These are phyloP conservation scores for Pseudonaja textilis DNA, from an alignment of 2,113 vertebrate genomes.

Conservation along the genomic window DNA sequence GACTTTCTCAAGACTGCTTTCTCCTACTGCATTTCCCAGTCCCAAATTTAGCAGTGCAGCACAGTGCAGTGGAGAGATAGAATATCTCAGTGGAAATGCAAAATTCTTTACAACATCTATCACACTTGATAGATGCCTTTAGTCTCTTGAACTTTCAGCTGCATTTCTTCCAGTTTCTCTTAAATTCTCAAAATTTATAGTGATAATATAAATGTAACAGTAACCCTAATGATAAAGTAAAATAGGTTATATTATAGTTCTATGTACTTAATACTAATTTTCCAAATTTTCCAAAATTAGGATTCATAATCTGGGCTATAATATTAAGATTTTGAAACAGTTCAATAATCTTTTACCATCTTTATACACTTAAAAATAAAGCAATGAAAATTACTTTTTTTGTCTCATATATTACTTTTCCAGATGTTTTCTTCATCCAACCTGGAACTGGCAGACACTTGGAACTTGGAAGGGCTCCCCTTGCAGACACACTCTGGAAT, in stretches of 20 bases:
- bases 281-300: background rate
- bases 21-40: background rate
- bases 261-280: background rate
- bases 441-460: background rate
- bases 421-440: background rate
- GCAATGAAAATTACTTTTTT: background rate
- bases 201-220: background rate
- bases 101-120: background rate
- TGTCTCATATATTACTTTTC: background rate
- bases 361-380: background rate
- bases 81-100: background rate
- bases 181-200: background rate
- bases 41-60: background rate
- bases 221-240: background rate
- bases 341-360: background rate
- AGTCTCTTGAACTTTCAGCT: background rate
- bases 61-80: background rate
- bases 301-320: background rate
- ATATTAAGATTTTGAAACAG: background rate
- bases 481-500: background rate
- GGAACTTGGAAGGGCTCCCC: constrained; percentile 9
- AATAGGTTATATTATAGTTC: background rate
- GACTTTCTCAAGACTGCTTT: background rate
- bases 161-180: background rate
- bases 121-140: rapidly evolving